phyloP scores from a whole-genome alignment of 2,888 invertebrate species.

The Abscondita cerata region DNA sequence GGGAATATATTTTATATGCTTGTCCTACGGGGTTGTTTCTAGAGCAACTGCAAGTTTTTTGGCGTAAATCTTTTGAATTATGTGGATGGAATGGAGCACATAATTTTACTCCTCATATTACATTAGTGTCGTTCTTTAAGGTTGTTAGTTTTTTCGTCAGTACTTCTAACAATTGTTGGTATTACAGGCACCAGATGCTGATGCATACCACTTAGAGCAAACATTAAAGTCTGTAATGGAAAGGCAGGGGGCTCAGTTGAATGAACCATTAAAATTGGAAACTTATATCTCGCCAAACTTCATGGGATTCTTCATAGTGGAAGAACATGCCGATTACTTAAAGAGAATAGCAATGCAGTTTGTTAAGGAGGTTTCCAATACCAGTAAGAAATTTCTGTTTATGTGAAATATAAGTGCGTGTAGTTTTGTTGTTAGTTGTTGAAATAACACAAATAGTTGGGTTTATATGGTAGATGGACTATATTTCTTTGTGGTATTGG shows the following conservation, averaged over 20 bases:
- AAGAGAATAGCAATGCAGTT: constrained; percentile 81
- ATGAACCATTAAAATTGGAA: constrained; percentile 74
- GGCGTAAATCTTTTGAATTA: constrained; percentile 75
- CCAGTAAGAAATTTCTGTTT: constrained; percentile 64
- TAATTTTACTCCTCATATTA: constrained; percentile 89
- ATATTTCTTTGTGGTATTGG: constrained; percentile 48
- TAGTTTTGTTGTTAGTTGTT: constrained; percentile 18
- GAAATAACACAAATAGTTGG: constrained; percentile 22
- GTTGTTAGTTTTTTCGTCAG: constrained; percentile 56
- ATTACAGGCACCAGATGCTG: constrained; percentile 76
- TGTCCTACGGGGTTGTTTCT: constrained; percentile 82
- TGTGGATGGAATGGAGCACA: constrained; percentile 92
- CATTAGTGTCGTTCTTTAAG: constrained; percentile 88
- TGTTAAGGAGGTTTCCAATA: constrained; percentile 78
- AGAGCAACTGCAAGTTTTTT: constrained; percentile 76
- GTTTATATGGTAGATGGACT: constrained; percentile 28
- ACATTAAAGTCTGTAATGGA: constrained; percentile 79
- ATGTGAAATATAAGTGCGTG: constrained; percentile 20
- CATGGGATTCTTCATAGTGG: constrained; percentile 88
- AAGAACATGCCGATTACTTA: constrained; percentile 81
- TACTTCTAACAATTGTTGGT: not conserved
- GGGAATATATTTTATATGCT: constrained; percentile 88
- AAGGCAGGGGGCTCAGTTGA: constrained; percentile 70
- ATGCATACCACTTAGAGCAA: constrained; percentile 71
- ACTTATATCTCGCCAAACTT: constrained; percentile 87